Evolutionary conservation across 2,888 invertebrate genomes (phyloP).

Genomic region (Eilema depressum): DNA sequence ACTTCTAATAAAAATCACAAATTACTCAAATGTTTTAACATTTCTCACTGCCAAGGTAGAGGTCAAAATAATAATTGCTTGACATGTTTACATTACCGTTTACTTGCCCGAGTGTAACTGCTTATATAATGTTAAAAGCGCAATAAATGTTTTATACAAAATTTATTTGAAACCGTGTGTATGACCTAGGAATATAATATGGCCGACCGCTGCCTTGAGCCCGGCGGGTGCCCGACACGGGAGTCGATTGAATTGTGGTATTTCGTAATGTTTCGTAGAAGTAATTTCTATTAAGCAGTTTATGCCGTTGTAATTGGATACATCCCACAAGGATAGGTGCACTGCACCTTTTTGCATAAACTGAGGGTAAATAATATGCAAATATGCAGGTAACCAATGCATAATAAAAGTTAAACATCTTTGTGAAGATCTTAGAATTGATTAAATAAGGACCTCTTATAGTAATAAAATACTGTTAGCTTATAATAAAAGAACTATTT

Average conservation of each 20-base stretch:
- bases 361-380: neutral
- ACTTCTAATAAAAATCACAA: too few relatives aligned
- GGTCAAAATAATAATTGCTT: neutral
- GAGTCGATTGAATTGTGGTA: neutral
- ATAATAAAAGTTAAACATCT: neutral
- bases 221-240: too few relatives aligned
- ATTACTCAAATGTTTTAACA: neutral
- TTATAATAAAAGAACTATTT: neutral
- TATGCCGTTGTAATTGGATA: neutral
- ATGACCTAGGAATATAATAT: neutral
- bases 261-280: neutral
- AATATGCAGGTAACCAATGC: neutral
- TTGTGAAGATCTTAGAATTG: neutral
- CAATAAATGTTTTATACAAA: neutral
- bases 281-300: neutral
- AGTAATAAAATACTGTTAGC: neutral
- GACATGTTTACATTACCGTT: neutral
- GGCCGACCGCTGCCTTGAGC: too few relatives aligned
- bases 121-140: neutral
- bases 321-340: constrained; percentile 2
- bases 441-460: neutral
- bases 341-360: neutral
- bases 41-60: neutral
- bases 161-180: neutral
- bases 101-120: neutral